phyloP scores from a whole-genome alignment of 2,888 invertebrate genomes.

The Pyrrhia umbra region DNA sequence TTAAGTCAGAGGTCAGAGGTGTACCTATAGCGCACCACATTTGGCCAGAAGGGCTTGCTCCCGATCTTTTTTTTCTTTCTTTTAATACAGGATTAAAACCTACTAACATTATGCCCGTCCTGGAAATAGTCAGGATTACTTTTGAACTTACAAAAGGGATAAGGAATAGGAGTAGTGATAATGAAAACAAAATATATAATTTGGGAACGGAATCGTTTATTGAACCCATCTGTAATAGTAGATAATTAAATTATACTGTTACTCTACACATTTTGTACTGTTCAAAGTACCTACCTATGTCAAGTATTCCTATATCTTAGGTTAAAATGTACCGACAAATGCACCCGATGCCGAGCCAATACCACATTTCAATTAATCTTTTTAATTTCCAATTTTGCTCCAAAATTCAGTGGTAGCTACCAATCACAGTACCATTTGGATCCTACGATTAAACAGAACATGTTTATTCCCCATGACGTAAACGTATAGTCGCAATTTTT shows the following conservation, averaged over 20 bases:
- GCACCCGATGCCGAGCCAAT: constrained; percentile 79
- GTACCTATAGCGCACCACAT: no score
- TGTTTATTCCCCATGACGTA: constrained; percentile 40
- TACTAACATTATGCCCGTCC: no score
- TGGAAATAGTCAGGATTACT: background rate
- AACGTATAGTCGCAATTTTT: constrained; percentile 30
- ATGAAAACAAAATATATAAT: constrained; percentile 76
- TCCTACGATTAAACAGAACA: constrained; percentile 77
- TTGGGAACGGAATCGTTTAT: constrained; percentile 90
- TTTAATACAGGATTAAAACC: no score
- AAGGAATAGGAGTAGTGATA: constrained; percentile 35
- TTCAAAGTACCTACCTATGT: constrained; percentile 89
- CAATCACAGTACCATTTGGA: constrained; percentile 86
- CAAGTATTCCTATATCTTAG: constrained; percentile 83
- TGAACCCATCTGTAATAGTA: constrained; percentile 89
- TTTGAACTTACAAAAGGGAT: background rate
- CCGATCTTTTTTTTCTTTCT: no score
- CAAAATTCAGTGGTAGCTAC: constrained; percentile 80
- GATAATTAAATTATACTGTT: constrained; percentile 88
- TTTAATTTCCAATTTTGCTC: constrained; percentile 74
- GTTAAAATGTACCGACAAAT: constrained; percentile 82
- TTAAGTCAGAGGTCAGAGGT: no score
- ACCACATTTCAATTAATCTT: constrained; percentile 63
- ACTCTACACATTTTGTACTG: constrained; percentile 89
- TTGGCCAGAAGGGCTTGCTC: no score